Evolutionary conservation across 2,797 vertebrate genomes (phyloP), one percentile per base, ranked within the genome.

Genomic region (Benthosema pterotum): DNA sequence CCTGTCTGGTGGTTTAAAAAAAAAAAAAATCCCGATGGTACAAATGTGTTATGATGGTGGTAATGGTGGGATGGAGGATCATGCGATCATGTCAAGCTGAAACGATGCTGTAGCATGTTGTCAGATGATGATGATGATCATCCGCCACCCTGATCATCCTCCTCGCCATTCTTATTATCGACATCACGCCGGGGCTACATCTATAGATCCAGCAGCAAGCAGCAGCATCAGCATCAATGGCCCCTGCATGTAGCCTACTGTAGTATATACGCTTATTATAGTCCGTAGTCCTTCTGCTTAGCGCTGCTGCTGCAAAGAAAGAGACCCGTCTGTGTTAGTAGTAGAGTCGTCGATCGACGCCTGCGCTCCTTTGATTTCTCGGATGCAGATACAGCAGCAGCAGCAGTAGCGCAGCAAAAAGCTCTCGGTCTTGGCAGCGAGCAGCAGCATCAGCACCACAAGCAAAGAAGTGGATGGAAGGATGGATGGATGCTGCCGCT

Each of bases 321-420:
- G 85, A 88, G 75, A 75, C 84, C 76, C 78, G 87, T 85, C 80
- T 82, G 77, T 71, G 69, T 71, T n/a, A n/a, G n/a, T n/a, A n/a
- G n/a, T n/a, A n/a, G n/a, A n/a, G n/a, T n/a, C n/a, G n/a, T n/a
- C n/a, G n/a, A n/a, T 86, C 82, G 19, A 90, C 92, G 93, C 93
- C 85, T 93, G 91, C 92, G 93, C 92, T n/a, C n/a, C n/a, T 79
- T 86, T 92, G 87, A 87, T 87, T 90, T 77, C 79, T 80, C 83
- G 69, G 85, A 75, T n/a, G n/a, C n/a, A n/a, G n/a, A n/a, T n/a
- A n/a, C n/a, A n/a, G n/a, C n/a, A n/a, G n/a, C n/a, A n/a, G n/a
- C n/a, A n/a, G n/a, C n/a, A n/a, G n/a, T n/a, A n/a, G n/a, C 78
- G 38, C 67, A 65, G 86, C 77, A 83, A 86, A 87, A 80, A 78